Evolutionary conservation across 1,140 invertebrate genomes (phyloP).

Genomic region (Brachionus sp.): DNA sequence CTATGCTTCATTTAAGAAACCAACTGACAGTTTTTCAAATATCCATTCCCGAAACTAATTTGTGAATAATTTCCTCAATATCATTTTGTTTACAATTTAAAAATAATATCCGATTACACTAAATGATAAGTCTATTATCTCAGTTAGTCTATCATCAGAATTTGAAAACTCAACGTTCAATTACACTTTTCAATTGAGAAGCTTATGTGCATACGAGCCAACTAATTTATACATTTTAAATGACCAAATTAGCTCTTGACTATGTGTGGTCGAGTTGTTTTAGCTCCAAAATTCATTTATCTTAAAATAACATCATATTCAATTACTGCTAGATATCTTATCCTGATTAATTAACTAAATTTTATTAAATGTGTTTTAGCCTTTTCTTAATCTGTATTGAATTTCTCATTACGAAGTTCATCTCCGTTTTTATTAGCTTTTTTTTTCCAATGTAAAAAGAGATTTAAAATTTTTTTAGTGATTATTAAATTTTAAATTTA

Average conservation of each 20-base stretch:
- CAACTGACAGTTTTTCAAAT: background rate
- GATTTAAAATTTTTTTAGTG: background rate
- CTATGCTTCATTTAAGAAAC: background rate
- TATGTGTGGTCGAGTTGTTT: background rate
- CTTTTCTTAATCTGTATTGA: background rate
- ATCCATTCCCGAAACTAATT: background rate
- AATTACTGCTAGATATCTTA: constrained; percentile 7
- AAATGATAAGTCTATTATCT: background rate
- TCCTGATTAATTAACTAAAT: constrained; percentile 15
- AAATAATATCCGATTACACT: background rate
- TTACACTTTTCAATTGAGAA: background rate
- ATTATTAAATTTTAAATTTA: background rate
- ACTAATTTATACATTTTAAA: background rate
- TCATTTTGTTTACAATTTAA: background rate
- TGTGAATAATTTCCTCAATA: background rate
- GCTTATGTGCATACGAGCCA: background rate
- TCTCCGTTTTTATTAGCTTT: background rate
- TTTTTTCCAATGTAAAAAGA: background rate
- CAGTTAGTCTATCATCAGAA: background rate
- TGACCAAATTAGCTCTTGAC: background rate
- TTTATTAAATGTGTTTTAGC: background rate
- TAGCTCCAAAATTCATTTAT: background rate
- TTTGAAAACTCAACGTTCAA: background rate
- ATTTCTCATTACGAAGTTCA: background rate
- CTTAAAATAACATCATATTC: constrained; percentile 21